A percentile compares a stretch with the other conserved stretches of the same genome.
phyloP scores from a whole-genome alignment of 2,888 invertebrate genomes.

The Drosophila mettleri region DNA sequence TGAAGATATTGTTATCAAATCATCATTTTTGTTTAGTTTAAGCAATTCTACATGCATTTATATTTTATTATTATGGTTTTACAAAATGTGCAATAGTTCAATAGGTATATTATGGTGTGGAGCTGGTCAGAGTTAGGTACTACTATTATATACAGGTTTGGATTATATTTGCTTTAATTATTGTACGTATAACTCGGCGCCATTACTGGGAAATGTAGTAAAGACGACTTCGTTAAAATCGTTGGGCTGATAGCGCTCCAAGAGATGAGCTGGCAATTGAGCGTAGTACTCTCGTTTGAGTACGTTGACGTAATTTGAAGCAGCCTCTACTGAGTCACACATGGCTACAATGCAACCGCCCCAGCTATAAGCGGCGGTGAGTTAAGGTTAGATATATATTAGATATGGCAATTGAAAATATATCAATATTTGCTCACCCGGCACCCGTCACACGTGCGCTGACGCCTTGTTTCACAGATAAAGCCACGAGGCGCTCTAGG shows the following conservation, averaged over 20 bases:
- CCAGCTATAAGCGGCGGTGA: conserved; percentile 88
- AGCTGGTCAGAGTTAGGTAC: conserved; percentile 32
- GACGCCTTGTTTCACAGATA: conserved; percentile 89
- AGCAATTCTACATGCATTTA: background rate
- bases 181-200: conserved; percentile 80
- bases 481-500: conserved; percentile 92
- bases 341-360: conserved; percentile 97
- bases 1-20: background rate
- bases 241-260: conserved; percentile 85
- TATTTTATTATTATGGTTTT: background rate
- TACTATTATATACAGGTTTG: conserved; percentile 42
- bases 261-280: conserved; percentile 84
- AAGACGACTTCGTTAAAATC: conserved; percentile 88
- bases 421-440: conserved; percentile 87
- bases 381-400: background rate
- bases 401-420: background rate
- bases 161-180: conserved; percentile 26
- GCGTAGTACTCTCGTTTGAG: conserved; percentile 90
- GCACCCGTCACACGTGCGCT: conserved; percentile 98
- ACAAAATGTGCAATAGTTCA: background rate
- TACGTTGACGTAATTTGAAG: conserved; percentile 88
- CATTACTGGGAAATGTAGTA: conserved; percentile 87
- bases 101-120: conserved; percentile 10
- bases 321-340: conserved; percentile 86
- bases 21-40: background rate